Evolutionary conservation across 1,140 invertebrate genomes (phyloP), one percentile per base, ranked within the genome.

Genomic region (Mactra quadrangularis): DNA sequence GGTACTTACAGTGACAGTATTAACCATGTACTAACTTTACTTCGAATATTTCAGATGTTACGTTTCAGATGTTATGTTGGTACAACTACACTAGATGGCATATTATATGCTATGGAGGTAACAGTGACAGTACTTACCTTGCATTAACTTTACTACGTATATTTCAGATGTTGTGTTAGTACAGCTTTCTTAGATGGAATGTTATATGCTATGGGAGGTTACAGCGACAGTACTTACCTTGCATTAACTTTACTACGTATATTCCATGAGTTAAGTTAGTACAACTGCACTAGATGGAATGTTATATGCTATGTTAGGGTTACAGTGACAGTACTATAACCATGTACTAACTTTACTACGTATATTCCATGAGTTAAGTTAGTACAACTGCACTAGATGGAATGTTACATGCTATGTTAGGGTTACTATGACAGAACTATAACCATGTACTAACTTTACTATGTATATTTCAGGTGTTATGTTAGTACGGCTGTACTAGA

Each of bases 31-130:
- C n/a, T n/a, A n/a, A n/a, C n/a, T n/a, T n/a, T n/a, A n/a, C n/a
- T n/a, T n/a, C n/a, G n/a, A n/a, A n/a, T n/a, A n/a, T n/a, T n/a
- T n/a, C n/a, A n/a, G n/a, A n/a, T n/a, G n/a, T n/a, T 38, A 47
- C 11, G 1, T 74, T 81, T 4, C 68, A 90, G 91, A n/a, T 92
- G 91, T 85, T 93, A 92, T 82, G 95, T 96, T 0, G 95, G 95
- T 83, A 95, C 95, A 0, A 95, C 95, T 0, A 94, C 95, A 0
- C 85, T 96, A 0, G 94, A 96, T 15, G 95, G 95, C 74, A 95
- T 95, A 85, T 96, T 97, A 83, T 97, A 97, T 92, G 96, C 96
- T 0, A 95, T 97, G 91, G 96, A 94, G 0, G 94, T n/a, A n/a
- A n/a, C n/a, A n/a, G n/a, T n/a, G n/a, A n/a, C n/a, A n/a, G n/a